Percentiles rank a stretch among this genome's conserved stretches.
Conservation (phyloP, 2,888 invertebrate species). For the Ophion slaviceki region DNA sequence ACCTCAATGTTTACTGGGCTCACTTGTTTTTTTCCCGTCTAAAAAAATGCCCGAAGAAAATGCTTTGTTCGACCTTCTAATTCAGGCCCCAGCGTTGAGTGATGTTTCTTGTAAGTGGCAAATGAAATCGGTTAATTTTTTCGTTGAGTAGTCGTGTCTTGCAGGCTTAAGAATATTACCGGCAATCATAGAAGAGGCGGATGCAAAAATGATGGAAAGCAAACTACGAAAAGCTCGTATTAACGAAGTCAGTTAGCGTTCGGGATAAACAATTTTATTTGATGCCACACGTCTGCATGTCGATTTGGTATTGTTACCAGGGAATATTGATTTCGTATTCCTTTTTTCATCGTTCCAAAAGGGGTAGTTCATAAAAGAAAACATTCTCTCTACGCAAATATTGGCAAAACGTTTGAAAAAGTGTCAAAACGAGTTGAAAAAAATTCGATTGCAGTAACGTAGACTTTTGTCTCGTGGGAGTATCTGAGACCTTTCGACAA, state of each 20-base stretch:
- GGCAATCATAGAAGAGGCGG: neutral
- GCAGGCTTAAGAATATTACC: neutral
- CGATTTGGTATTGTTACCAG: neutral
- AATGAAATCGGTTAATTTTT: neutral
- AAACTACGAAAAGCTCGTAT: neutral
- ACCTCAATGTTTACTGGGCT: too few species aligned
- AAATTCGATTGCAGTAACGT: neutral
- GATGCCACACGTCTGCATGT: neutral
- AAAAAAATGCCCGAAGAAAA: too few species aligned
- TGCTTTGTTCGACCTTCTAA: too few species aligned
- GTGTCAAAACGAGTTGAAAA: neutral
- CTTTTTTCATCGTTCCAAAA: neutral
- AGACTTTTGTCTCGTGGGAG: conserved; percentile 10
- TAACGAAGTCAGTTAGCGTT: neutral
- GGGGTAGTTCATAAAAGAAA: neutral
- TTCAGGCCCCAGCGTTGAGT: too few species aligned
- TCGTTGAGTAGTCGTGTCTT: neutral
- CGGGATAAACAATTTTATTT: neutral
- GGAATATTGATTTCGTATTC: neutral
- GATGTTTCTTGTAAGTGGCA: neutral
- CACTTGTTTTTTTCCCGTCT: too few species aligned
- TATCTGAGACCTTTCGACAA: conserved; percentile 51
- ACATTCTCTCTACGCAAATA: neutral
- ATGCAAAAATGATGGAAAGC: neutral
- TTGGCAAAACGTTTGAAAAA: neutral